These are phyloP conservation scores for Tholera decimalis DNA, from an alignment of 2,888 invertebrate genomes.

Conservation along the genomic window DNA sequence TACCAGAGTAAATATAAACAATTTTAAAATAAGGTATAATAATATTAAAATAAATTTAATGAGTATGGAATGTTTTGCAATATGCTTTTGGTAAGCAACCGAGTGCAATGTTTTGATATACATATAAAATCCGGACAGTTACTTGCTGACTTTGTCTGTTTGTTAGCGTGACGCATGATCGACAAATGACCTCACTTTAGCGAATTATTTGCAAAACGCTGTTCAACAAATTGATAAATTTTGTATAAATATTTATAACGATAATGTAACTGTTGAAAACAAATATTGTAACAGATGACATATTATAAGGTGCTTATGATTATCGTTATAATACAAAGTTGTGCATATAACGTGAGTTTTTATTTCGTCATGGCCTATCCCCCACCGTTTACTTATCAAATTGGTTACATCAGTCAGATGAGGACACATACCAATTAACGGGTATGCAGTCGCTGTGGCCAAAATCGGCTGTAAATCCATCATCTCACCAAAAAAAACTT, in stretches of 20 bases:
- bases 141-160: conserved; percentile 58
- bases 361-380: conserved; percentile 36
- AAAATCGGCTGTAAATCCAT: too few species aligned
- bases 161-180: conserved; percentile 66
- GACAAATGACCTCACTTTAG: conserved; percentile 76
- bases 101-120: conserved; percentile 66
- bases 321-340: conserved; percentile 92
- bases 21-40: conserved; percentile 65
- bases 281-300: conserved; percentile 90
- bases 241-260: conserved; percentile 91
- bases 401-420: too few species aligned
- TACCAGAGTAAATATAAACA: conserved; percentile 48
- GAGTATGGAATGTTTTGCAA: conserved; percentile 62
- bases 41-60: conserved; percentile 56
- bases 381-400: too few species aligned
- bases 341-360: conserved; percentile 84
- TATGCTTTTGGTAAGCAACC: conserved; percentile 68
- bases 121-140: conserved; percentile 53
- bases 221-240: conserved; percentile 87
- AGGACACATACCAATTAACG: too few species aligned
- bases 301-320: conserved; percentile 91
- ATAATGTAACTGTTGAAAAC: conserved; percentile 89
- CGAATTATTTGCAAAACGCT: conserved; percentile 82
- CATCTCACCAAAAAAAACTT: too few species aligned
- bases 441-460: too few species aligned